Percentiles rank a stretch among this genome's conserved stretches.
Evolutionary conservation across 2,113 vertebrate genomes (phyloP).

Genomic region (Pedetes capensis): DNA sequence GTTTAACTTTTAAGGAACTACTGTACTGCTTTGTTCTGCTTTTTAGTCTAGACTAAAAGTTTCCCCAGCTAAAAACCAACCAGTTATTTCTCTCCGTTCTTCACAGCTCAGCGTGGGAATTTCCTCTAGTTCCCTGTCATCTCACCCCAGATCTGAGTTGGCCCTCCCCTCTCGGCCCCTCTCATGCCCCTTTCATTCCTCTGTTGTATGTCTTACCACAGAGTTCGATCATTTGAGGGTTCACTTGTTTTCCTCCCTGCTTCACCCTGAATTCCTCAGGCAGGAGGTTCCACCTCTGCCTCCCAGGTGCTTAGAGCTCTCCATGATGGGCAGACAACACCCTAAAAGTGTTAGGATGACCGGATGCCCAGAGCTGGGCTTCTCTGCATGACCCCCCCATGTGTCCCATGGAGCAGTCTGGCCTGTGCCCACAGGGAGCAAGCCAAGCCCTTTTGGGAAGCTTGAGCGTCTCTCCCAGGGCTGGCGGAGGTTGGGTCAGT

Average conservation of each 20-base stretch:
- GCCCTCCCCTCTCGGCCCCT: neutral
- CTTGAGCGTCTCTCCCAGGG: neutral
- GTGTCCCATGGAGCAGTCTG: accelerated
- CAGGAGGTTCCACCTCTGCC: neutral
- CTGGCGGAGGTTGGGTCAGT: too few species aligned
- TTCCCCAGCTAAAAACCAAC: neutral
- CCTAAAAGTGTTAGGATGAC: neutral
- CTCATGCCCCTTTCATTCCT: neutral
- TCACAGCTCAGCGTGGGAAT: neutral
- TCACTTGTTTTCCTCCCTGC: neutral
- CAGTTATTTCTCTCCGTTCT: neutral
- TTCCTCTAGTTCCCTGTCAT: neutral
- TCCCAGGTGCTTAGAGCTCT: neutral
- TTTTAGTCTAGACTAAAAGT: too few species aligned
- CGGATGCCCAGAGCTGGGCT: neutral
- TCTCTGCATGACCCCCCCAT: accelerated
- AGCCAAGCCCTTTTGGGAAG: neutral
- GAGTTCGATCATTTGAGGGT: neutral
- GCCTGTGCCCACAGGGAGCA: neutral
- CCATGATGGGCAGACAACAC: too few species aligned
- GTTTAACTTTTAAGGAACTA: neutral
- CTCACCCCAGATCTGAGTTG: neutral
- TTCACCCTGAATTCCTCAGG: neutral
- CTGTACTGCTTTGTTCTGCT: neutral
- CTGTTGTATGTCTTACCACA: neutral